phyloP scores from a whole-genome alignment of 2,797 vertebrate genomes.

The Ciconia nigra region DNA sequence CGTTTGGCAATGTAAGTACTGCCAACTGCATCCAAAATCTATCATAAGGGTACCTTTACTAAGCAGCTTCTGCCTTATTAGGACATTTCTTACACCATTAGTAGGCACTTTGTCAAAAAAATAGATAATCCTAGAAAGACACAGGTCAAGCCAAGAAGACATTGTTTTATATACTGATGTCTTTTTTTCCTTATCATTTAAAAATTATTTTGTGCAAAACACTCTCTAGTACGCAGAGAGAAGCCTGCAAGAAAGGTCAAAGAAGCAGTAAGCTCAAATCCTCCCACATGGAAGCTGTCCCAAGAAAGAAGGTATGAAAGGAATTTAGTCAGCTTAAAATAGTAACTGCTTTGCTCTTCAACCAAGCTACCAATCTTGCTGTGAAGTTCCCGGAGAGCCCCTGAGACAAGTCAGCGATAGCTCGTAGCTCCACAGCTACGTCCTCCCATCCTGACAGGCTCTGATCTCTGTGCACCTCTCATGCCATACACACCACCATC shows the following conservation, averaged over 20 bases:
- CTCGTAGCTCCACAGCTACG: neutral
- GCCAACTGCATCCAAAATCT: neutral
- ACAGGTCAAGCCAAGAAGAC: neutral
- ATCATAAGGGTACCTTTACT: neutral
- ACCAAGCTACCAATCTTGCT: neutral
- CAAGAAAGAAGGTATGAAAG: neutral
- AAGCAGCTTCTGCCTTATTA: neutral
- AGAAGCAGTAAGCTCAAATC: neutral
- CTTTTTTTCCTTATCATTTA: neutral
- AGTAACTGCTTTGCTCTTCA: neutral
- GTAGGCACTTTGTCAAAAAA: neutral
- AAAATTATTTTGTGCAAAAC: neutral
- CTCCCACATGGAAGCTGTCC: neutral
- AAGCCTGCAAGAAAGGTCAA: neutral
- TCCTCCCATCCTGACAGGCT: neutral
- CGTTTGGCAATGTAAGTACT: neutral
- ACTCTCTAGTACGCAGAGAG: neutral
- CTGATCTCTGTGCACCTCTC: no score
- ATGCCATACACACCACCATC: accelerated
- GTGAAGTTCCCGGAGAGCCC: neutral
- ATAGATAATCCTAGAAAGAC: neutral
- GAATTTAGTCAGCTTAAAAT: neutral
- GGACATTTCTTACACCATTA: neutral
- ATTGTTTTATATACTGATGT: neutral
- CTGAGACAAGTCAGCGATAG: neutral